These are phyloP conservation scores for Polymixis flavicincta DNA, from an alignment of 2,888 invertebrate species.

Conservation along the genomic window DNA sequence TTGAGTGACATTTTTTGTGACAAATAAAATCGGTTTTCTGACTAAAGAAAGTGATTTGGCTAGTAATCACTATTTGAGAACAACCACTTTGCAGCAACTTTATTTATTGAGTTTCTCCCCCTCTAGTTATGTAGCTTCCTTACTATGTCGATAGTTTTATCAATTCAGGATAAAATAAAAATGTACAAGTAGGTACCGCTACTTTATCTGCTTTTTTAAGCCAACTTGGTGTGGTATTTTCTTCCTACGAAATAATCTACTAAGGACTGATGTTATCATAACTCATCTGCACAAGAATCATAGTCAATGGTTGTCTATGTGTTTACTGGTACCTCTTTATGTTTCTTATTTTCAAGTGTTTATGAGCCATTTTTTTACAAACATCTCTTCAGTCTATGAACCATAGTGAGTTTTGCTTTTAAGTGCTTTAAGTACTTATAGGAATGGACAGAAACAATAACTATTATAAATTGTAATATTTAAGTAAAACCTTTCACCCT, in stretches of 20 bases:
- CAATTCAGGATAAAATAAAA: not conserved
- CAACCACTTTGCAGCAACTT: too few species aligned
- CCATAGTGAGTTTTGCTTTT: slow-evolving; percentile 41
- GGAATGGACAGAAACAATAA: slow-evolving; percentile 76
- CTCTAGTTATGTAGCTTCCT: not conserved
- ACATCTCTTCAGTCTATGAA: slow-evolving; percentile 19
- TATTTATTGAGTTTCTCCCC: not conserved
- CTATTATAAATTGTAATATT: slow-evolving; percentile 70
- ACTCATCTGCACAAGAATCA: slow-evolving; percentile 1
- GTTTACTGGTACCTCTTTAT: not conserved
- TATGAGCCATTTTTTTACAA: slow-evolving; percentile 34
- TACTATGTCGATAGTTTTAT: not conserved
- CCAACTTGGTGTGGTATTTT: not conserved
- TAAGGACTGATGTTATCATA: not conserved
- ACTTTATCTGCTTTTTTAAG: not conserved
- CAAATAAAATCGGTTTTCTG: not conserved
- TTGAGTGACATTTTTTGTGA: slow-evolving; percentile 7
- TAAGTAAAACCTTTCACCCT: slow-evolving; percentile 75
- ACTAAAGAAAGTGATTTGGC: not conserved
- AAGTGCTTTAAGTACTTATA: slow-evolving; percentile 58
- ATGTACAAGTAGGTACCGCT: not conserved
- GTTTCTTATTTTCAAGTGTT: slow-evolving; percentile 22
- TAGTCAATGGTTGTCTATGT: not conserved
- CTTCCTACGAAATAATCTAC: not conserved
- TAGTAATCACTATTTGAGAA: not conserved